phyloP scores from a whole-genome alignment of 1,140 invertebrate species.

The Wasmannia auropunctata region DNA sequence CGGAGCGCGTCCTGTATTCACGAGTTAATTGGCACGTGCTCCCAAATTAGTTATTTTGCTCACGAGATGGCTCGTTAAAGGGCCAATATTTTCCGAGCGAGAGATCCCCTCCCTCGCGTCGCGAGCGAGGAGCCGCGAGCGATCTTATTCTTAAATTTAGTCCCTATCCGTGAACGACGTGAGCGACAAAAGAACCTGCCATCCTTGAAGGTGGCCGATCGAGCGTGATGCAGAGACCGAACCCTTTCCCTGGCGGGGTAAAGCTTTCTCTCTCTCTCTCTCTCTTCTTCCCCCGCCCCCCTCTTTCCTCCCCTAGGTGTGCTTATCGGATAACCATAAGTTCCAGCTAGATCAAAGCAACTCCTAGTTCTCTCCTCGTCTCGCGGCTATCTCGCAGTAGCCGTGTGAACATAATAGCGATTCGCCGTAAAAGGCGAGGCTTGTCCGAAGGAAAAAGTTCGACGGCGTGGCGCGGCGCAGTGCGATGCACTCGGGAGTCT shows the following conservation, averaged over 20 bases:
- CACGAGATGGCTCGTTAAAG: conserved; percentile 1
- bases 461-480: conserved; percentile 1
- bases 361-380: conserved; percentile 8
- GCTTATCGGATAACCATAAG: conserved; percentile 74
- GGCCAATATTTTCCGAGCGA: conserved; percentile 40
- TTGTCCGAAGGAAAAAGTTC: conserved; percentile 26
- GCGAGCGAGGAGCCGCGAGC: conserved; percentile 34
- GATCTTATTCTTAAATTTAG: conserved; percentile 67
- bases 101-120: background rate
- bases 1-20: background rate
- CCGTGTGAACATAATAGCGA: conserved; percentile 55
- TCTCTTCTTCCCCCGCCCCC: too few species aligned
- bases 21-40: background rate
- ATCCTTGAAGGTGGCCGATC: conserved; percentile 68
- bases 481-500: background rate
- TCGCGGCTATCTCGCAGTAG: background rate
- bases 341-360: conserved; percentile 68
- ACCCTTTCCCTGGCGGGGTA: conserved; percentile 54
- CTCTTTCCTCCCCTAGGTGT: too few species aligned
- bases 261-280: conserved; percentile 33
- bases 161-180: conserved; percentile 42
- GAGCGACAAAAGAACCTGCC: conserved; percentile 66
- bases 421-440: conserved; percentile 27
- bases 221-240: conserved; percentile 67
- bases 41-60: background rate